Base-by-base conservation (phyloP, 2,888 invertebrate species). In the Lamellibrachia columna region DNA sequence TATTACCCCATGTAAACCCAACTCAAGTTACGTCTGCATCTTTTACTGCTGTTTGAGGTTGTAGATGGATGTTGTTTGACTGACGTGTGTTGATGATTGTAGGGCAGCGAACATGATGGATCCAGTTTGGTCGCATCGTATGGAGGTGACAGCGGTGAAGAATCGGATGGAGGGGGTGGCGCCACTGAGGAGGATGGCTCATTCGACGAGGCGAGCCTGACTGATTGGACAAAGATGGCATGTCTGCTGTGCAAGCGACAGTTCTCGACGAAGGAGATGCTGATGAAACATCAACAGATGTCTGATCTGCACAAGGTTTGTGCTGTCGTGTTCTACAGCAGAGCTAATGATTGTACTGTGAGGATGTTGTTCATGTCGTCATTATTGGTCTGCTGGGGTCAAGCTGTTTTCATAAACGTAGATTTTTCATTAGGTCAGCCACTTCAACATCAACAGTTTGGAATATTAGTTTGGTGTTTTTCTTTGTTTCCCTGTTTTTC, bases 201-300 rank as follows among this genome's bases (percentile, higher is more conserved):
- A n/a, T 6, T 75, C 22, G 75, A 75, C 22, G 75, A 95, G 94
- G 94, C 93, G 52, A 96, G 96, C 90, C 94, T 97, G 90, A 95
- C 98, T 7, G 99, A 99, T 96, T 98, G 98, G 97, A 92, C 93
- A 53, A 99, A 98, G 96, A 97, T 99, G 91, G 98, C 99, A 0
- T 99, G 99, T 96, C 97, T 99, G 52, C 97, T 99, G 15, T 99
- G 99, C 96, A 99, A 99, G 96, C 97, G 99, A 92, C 98, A 98
- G 96, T 99, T 99, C 96, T 98, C 98, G 1, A 98, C 98, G 40
- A 97, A 97, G 92, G 99, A 99, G 93, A 98, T 98, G 0, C 97
- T 99, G 22, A 97, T 98, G 96, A 97, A 99, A 95, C 99, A 99
- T 97, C 98, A 98, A 94, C 98, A 98, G 95, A 97, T 99, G 96